These are phyloP conservation scores for Nomada flava DNA, from an alignment of 2,888 invertebrate species.

Conservation along the genomic window DNA sequence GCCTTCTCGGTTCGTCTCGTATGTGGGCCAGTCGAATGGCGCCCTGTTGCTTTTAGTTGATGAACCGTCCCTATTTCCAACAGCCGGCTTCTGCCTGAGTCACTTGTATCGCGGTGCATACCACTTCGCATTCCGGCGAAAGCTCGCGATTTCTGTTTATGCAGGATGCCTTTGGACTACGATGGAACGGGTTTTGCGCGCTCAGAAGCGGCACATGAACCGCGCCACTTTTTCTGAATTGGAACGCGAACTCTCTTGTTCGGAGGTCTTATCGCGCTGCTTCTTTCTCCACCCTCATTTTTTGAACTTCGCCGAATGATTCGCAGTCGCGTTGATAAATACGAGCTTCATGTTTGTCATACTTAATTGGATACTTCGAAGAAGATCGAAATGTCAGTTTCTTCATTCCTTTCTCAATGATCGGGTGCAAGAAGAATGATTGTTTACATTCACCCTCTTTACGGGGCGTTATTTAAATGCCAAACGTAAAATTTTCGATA, in stretches of 20 bases:
- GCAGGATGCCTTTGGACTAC: constrained; percentile 17
- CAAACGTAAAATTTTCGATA: no score
- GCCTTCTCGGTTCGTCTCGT: constrained; percentile 60
- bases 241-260: not conserved
- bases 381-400: no score
- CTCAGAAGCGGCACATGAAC: not conserved
- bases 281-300: not conserved
- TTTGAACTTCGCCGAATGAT: not conserved
- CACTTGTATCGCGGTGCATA: constrained; percentile 35
- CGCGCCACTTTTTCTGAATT: not conserved
- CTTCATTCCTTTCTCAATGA: no score
- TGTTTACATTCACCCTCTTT: no score
- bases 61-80: constrained; percentile 72
- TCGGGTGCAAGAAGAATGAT: no score
- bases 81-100: constrained; percentile 56
- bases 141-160: constrained; percentile 31
- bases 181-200: constrained; percentile 18
- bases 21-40: constrained; percentile 70
- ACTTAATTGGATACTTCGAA: no score
- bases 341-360: no score
- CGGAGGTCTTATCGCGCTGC: not conserved
- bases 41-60: constrained; percentile 79
- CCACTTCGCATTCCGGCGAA: constrained; percentile 33
- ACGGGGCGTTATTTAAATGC: no score
- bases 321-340: not conserved